These are phyloP conservation scores for Plebejus argus DNA, from an alignment of 2,888 invertebrate genomes.

Conservation along the genomic window DNA sequence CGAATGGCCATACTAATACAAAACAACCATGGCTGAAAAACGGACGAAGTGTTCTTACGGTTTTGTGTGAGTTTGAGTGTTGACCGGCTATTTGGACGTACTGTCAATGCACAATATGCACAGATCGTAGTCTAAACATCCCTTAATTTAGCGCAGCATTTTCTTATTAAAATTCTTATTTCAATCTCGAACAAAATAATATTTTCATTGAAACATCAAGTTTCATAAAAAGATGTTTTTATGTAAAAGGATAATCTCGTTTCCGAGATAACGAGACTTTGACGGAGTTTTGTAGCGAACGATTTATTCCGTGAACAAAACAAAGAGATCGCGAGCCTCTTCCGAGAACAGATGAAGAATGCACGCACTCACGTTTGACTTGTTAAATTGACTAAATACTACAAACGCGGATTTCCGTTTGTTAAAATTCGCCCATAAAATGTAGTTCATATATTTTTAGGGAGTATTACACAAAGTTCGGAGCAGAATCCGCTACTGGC, in stretches of 20 bases:
- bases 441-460: no score
- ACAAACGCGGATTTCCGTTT: no score
- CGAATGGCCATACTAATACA: no score
- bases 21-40: no score
- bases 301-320: conserved; percentile 48
- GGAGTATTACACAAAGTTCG: no score
- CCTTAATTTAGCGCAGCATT: background rate
- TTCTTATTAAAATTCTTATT: conserved; percentile 9
- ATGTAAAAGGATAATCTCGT: conserved; percentile 26
- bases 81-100: no score
- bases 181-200: conserved; percentile 7
- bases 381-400: no score
- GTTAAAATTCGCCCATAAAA: no score
- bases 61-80: no score
- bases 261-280: conserved; percentile 31
- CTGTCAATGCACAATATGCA: no score
- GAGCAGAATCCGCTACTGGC: no score
- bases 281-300: conserved; percentile 40
- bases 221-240: conserved; percentile 28
- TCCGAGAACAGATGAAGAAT: conserved; percentile 49
- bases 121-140: background rate
- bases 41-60: no score
- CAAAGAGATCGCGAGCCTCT: conserved; percentile 47
- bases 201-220: conserved; percentile 23
- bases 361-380: conserved; percentile 41